Evolutionary conservation across 2,797 vertebrate genomes (phyloP).

Genomic region (Hippocampus kuda): DNA sequence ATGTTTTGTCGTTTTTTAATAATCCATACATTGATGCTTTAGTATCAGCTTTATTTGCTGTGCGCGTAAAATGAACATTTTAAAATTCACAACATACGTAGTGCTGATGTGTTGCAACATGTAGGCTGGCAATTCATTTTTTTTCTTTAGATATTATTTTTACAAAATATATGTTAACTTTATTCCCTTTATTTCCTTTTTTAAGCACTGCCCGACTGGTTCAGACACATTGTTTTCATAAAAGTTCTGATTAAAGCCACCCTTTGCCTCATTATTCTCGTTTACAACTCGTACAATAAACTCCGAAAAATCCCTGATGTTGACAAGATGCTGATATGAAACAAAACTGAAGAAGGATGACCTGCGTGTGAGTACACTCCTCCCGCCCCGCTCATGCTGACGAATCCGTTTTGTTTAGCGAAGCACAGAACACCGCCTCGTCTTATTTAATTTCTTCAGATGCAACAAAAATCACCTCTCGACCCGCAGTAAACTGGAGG

Average conservation of each 20-base stretch:
- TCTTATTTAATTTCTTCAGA: constrained; percentile 72
- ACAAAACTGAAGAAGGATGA: constrained; percentile 52
- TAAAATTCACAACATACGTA: neutral
- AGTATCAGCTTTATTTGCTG: too few species aligned
- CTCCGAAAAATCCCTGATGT: neutral
- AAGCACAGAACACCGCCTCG: constrained; percentile 63
- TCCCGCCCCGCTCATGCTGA: constrained; percentile 54
- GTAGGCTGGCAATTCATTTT: neutral
- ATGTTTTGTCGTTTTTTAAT: neutral
- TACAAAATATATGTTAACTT: too few species aligned
- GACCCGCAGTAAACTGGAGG: constrained; percentile 47
- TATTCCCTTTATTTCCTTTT: too few species aligned
- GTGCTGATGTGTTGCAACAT: neutral
- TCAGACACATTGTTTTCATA: neutral
- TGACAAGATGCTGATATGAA: neutral
- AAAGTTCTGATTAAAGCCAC: neutral
- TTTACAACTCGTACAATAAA: neutral
- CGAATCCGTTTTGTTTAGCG: constrained; percentile 65
- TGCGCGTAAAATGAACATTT: too few species aligned
- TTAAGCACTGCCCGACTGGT: too few species aligned
- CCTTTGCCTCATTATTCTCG: neutral
- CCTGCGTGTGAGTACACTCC: constrained; percentile 54
- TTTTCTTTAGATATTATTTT: neutral
- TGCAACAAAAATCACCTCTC: constrained; percentile 64
- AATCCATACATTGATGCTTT: neutral